A percentile compares a stretch with the other conserved stretches of the same genome.
These are phyloP conservation scores for Geotrupes spiniger DNA, from an alignment of 2,888 invertebrate genomes.

Conservation along the genomic window DNA sequence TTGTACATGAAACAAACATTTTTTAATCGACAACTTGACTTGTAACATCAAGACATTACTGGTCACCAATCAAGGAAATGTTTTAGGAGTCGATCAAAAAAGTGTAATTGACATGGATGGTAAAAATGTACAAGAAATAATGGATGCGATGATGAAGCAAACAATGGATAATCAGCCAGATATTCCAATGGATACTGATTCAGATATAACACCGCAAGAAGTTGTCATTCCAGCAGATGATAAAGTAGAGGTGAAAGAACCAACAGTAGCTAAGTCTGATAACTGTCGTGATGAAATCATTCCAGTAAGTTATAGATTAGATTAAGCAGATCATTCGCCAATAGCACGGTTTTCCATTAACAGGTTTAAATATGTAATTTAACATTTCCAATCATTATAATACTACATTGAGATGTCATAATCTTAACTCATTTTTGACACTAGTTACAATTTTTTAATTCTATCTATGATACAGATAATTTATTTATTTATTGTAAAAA, in stretches of 20 bases:
- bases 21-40: too few species aligned
- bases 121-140: conserved; percentile 47
- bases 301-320: conserved; percentile 33
- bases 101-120: conserved; percentile 17
- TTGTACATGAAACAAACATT: too few species aligned
- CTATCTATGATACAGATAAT: too few species aligned
- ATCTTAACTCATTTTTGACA: too few species aligned
- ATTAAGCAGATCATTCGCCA: too few species aligned
- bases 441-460: too few species aligned
- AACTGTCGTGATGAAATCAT: conserved; percentile 28
- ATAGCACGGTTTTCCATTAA: too few species aligned
- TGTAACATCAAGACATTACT: too few species aligned
- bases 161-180: conserved; percentile 46
- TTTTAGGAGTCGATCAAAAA: conserved; percentile 11
- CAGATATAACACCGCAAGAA: conserved; percentile 35
- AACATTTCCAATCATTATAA: too few species aligned
- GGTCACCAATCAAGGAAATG: too few species aligned
- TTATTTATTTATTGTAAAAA: conserved; percentile 10
- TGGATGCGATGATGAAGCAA: conserved; percentile 53
- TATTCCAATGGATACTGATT: conserved; percentile 34
- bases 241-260: conserved; percentile 40
- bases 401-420: too few species aligned
- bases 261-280: conserved; percentile 23
- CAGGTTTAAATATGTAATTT: too few species aligned
- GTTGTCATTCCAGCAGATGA: conserved; percentile 20